These are phyloP conservation scores for Anisognathus igniventris DNA, from an alignment of 2,797 vertebrate species.

Conservation along the genomic window DNA sequence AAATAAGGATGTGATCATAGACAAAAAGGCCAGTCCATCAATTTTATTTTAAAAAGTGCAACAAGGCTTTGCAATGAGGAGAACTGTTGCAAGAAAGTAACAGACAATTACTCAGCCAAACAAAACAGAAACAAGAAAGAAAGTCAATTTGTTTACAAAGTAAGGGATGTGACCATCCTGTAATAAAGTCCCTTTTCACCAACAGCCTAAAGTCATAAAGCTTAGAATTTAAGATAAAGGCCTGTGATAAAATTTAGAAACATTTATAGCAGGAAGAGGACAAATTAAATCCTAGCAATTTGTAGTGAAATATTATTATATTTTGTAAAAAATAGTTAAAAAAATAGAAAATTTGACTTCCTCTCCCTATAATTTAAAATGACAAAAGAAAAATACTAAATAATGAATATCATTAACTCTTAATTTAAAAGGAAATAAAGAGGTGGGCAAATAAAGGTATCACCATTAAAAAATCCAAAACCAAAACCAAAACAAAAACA, in stretches of 20 bases:
- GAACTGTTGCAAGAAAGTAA: conserved; percentile 5
- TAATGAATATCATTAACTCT: neutral
- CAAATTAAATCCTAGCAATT: neutral
- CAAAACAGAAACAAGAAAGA: conserved; percentile 34
- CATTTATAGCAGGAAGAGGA: neutral
- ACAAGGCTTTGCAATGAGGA: neutral
- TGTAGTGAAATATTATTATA: neutral
- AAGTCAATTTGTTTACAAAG: conserved; percentile 55
- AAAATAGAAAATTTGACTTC: neutral
- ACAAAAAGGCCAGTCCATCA: conserved; percentile 23
- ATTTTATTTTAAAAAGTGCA: conserved; percentile 40
- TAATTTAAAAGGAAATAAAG: neutral
- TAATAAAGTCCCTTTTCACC: conserved; percentile 39
- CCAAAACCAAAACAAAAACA: fast-evolving
- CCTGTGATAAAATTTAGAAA: neutral
- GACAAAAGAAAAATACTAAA: neutral
- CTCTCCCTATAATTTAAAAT: neutral
- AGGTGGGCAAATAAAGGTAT: neutral
- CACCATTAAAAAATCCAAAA: neutral
- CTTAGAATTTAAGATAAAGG: neutral
- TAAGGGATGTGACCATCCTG: neutral
- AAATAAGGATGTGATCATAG: conserved; percentile 3
- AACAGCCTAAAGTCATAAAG: neutral
- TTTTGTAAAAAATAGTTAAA: neutral
- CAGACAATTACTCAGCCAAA: conserved; percentile 49